phyloP scores from a whole-genome alignment of 2,113 vertebrate species.

The Xyrauchen texanus region DNA sequence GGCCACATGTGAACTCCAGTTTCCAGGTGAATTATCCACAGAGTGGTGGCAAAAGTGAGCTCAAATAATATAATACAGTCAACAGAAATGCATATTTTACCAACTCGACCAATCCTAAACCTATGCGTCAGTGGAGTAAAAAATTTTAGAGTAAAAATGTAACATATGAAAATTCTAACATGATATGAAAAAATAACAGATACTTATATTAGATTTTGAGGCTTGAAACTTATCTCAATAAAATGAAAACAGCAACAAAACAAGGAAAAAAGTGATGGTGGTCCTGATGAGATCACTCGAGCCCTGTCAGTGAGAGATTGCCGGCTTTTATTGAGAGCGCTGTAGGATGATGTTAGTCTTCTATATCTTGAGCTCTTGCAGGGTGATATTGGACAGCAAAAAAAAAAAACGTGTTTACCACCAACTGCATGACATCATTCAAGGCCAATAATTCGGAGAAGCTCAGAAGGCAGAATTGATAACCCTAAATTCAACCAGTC shows the following conservation, averaged over 20 bases:
- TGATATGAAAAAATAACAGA: neutral
- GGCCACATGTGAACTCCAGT: too few relatives aligned
- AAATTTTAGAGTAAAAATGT: too few relatives aligned
- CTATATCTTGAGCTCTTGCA: slow-evolving; percentile 59
- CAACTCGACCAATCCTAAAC: too few relatives aligned
- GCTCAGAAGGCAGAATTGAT: neutral
- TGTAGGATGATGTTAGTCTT: slow-evolving; percentile 62
- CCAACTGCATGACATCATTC: slow-evolving; percentile 42
- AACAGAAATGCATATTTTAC: too few relatives aligned
- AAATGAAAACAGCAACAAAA: slow-evolving; percentile 37
- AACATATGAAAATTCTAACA: neutral
- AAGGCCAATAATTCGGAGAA: slow-evolving; percentile 6
- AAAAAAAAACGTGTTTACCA: slow-evolving; percentile 41
- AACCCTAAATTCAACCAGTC: neutral
- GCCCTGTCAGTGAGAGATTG: slow-evolving; percentile 50
- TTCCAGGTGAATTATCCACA: too few relatives aligned
- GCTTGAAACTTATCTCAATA: slow-evolving; percentile 9
- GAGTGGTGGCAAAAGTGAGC: too few relatives aligned
- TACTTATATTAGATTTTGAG: neutral
- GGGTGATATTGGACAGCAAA: slow-evolving; percentile 59
- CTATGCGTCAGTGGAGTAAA: too few relatives aligned
- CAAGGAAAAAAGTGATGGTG: slow-evolving; percentile 1
- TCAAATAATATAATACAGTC: too few relatives aligned
- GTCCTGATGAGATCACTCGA: slow-evolving; percentile 31
- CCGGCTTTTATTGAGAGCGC: slow-evolving; percentile 59